Base-by-base conservation (phyloP, 2,113 vertebrate genomes). In the Microtus richardsoni region DNA sequence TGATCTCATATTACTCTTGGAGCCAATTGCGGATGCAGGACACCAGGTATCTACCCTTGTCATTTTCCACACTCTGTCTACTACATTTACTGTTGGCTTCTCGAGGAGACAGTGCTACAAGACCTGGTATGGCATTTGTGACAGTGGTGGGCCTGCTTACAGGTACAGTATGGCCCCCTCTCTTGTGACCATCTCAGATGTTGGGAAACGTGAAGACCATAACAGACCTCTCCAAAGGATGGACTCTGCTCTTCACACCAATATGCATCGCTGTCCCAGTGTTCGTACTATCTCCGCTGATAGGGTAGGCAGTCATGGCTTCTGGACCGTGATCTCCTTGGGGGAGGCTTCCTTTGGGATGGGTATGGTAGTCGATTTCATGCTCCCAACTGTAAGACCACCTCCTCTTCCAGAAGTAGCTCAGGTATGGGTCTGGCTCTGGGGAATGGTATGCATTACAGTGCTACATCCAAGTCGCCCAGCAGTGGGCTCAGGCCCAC, bases 41-140 rank as follows among this genome's bases (percentile, higher is more conserved):
- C 98, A 99, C 98, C 98, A 99, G 98, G 98, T 99, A 99, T 96
- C 99, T 99, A 98, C 99, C 98, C 98, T 99, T 99, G 98, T 99
- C 99, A 99, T 99, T 98, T 98, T 99, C 98, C 98, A 99, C 96
- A 1, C 98, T 89, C 95, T 86, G 98, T 98, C 90, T 95, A 98
- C 96, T 97, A 95, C 98, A 99, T 99, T 99, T 98, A 99, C 99
- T 98, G 98, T 85, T 98, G 98, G 98, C 99, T 99, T 97, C 99
- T 99, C 98, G 98, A 99, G 98, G 99, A 99, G 95, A 98, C 97
- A 82, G 98, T 98, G 98, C 99, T 99, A 98, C 98, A 99, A 97
- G 99, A 99, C 98, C 98, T 98, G 97, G 98, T 99, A 97, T 98
- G 98, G 96, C 97, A 98, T 87, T 98, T 98, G 84, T 97, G 96